phyloP scores from a whole-genome alignment of 2,888 invertebrate species.

The Protophormia terraenovae region DNA sequence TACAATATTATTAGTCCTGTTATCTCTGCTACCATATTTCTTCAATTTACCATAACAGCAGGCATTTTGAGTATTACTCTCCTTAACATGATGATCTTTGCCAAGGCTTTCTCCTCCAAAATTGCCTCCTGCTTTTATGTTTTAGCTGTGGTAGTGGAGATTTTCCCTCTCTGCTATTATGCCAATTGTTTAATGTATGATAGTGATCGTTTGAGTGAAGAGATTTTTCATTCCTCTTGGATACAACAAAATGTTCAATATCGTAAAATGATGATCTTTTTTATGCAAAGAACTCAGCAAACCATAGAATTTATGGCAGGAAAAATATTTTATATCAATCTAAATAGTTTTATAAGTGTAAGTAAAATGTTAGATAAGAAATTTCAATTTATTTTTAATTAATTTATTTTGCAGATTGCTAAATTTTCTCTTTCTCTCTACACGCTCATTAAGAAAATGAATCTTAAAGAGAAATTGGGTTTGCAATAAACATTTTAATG shows the following conservation, averaged over 20 bases:
- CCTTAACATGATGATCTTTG: conserved; percentile 69
- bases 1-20: conserved; percentile 68
- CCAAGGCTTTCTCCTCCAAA: conserved; percentile 54
- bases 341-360: conserved; percentile 68
- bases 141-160: conserved; percentile 61
- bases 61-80: conserved; percentile 61
- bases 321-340: conserved; percentile 65
- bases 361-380: background rate
- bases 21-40: conserved; percentile 67
- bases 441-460: conserved; percentile 52
- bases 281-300: conserved; percentile 57
- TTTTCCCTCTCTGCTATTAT: conserved; percentile 69
- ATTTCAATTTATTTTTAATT: background rate
- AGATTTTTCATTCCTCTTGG: conserved; percentile 69
- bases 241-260: conserved; percentile 51
- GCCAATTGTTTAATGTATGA: conserved; percentile 65
- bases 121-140: conserved; percentile 65
- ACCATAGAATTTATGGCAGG: conserved; percentile 56
- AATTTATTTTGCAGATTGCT: conserved; percentile 29
- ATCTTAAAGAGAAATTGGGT: conserved; percentile 35
- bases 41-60: conserved; percentile 69
- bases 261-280: conserved; percentile 66
- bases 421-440: conserved; percentile 54
- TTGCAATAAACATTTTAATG: background rate
- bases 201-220: conserved; percentile 53